Base-by-base conservation (phyloP, 2,797 vertebrate species). In the Sternarchorhynchus goeldii region DNA sequence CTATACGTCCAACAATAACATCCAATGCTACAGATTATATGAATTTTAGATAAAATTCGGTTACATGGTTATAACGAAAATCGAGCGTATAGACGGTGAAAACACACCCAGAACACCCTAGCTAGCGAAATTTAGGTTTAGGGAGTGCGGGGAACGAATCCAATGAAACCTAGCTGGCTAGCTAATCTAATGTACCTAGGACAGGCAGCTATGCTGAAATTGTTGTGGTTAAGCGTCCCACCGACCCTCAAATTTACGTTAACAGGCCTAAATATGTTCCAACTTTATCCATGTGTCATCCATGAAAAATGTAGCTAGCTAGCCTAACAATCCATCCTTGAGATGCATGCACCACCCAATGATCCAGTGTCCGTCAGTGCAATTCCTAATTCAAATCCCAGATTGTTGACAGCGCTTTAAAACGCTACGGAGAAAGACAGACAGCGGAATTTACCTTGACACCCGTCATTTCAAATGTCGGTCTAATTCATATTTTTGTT, bases 81-180 rank as follows among this genome's bases (percentile, higher is more conserved):
- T 16, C 2, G 53, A 56, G 36, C 20, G 64, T 50, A 64, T 20
- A 34, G 65, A 14, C 31, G 5, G 57, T 21, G 32, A 14, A 56
- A 75, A 70, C 78, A 77, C 76, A 76, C 79, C 73, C 78, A 31
- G 73, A 20, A n/a, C 36, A 62, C 65, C 34, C 45, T 12, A 50
- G 8, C 45, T 50, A 0, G 45, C 10, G 45, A 50, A 45, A 14
- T 50, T 12, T 50, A 50, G 63, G 14, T 69, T 32, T 55, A 32
- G 4, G 25, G 25, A 17, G 41, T 45, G 41, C 41, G 41, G 8
- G 39, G 10, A 45, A 45, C 10, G 6, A 45, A 45, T 6, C 41
- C 41, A 12, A 50, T 50, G 10, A 7, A 41, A 41, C 4, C 4
- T 41, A 41, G 39, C 45, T 12, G 14, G 45, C 10, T 12, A 2